phyloP scores from a whole-genome alignment of 2,113 vertebrate genomes.

The Circaetus cinerascens region DNA sequence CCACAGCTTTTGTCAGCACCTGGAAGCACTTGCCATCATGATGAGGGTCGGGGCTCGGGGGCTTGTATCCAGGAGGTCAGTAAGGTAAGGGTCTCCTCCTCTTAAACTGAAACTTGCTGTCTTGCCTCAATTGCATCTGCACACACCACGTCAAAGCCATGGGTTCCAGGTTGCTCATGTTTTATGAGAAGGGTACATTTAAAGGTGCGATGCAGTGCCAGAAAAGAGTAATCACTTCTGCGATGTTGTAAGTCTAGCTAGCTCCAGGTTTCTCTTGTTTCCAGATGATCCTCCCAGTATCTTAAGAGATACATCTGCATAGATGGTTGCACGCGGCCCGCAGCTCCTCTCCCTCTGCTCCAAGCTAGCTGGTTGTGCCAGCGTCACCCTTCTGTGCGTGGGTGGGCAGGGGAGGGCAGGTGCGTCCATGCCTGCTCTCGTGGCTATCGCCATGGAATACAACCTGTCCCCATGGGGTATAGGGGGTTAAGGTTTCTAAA shows the following conservation, averaged over 20 bases:
- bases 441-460: neutral
- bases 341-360: neutral
- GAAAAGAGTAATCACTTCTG: neutral
- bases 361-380: neutral
- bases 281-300: neutral
- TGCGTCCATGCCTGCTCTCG: neutral
- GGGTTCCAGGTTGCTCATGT: neutral
- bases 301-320: neutral
- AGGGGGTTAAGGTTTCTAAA: neutral
- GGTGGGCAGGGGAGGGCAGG: neutral
- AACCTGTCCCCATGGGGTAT: neutral
- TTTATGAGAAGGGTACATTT: neutral
- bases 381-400: neutral
- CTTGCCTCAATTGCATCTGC: fast-evolving
- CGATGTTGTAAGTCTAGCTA: neutral
- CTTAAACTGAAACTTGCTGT: neutral
- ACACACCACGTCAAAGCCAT: fast-evolving
- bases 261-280: neutral
- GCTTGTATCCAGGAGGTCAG: neutral
- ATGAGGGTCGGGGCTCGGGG: constrained; percentile 36
- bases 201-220: neutral
- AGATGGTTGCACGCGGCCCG: neutral
- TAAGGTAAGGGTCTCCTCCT: constrained; percentile 58
- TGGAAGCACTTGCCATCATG: constrained; percentile 94
- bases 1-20: constrained; percentile 95